Conservation (phyloP, 2,113 vertebrate genomes). For the Camarhynchus parvulus region DNA sequence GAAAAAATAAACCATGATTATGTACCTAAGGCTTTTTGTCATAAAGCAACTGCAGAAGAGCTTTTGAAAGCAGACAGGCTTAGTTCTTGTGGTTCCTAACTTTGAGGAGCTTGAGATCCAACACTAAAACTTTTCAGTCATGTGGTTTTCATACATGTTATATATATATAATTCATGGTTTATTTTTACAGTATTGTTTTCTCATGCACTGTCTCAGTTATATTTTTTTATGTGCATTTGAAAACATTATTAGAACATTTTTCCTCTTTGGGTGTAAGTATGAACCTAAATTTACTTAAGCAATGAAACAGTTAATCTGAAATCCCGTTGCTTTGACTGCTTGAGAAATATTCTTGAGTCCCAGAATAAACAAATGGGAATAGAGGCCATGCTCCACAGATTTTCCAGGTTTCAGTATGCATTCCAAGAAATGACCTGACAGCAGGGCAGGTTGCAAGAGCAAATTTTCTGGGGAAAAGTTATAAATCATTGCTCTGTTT, state of each 20-base stretch:
- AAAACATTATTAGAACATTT: neutral
- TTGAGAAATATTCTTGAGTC: slow-evolving; percentile 48
- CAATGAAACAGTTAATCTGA: slow-evolving; percentile 50
- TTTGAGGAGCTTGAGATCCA: neutral
- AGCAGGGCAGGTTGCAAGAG: slow-evolving; percentile 46
- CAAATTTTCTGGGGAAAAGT: slow-evolving; percentile 11
- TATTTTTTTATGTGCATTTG: neutral
- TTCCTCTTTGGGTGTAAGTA: neutral
- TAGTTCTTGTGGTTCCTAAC: neutral
- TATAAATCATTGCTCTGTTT: slow-evolving; percentile 30
- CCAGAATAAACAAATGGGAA: slow-evolving; percentile 64
- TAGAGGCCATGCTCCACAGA: neutral
- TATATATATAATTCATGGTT: neutral
- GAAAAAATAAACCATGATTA: neutral
- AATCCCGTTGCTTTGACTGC: neutral
- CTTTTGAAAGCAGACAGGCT: neutral
- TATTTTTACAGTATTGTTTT: neutral
- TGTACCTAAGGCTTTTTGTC: neutral
- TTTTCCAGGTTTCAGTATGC: slow-evolving; percentile 53
- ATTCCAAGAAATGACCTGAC: slow-evolving; percentile 54
- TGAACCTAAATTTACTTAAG: neutral
- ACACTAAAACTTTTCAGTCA: rapidly evolving
- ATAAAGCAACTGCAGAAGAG: neutral
- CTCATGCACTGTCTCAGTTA: neutral
- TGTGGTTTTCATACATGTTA: neutral